These are phyloP conservation scores for Quiscalus mexicanus DNA, from an alignment of 2,113 vertebrate species.

Conservation along the genomic window DNA sequence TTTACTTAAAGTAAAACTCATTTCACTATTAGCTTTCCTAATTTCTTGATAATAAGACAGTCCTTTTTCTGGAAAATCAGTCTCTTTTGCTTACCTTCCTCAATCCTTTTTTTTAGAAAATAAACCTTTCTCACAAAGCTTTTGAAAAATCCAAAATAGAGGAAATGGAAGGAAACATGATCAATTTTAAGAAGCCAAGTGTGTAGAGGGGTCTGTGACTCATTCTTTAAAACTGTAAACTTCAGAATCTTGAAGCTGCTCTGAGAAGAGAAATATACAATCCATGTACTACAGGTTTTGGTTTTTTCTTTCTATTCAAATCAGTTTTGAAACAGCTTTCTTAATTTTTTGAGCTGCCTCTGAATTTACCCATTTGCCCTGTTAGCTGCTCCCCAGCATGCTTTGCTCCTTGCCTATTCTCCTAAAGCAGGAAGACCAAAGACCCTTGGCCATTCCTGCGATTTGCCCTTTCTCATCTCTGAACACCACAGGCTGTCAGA, in stretches of 20 bases:
- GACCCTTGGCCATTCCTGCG: background rate
- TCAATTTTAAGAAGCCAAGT: background rate
- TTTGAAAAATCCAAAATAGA: background rate
- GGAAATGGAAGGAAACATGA: background rate
- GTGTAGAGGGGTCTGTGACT: background rate
- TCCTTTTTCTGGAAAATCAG: background rate
- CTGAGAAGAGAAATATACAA: background rate
- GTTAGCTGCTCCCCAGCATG: background rate
- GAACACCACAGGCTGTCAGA: background rate
- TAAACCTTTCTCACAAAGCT: background rate
- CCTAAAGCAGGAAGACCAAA: background rate
- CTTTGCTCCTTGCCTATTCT: background rate
- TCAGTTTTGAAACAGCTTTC: background rate
- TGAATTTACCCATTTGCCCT: background rate
- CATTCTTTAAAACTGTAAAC: background rate
- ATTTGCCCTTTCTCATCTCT: background rate
- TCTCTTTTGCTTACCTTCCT: background rate
- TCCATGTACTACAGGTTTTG: background rate
- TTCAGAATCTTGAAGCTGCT: background rate
- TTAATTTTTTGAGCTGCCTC: background rate
- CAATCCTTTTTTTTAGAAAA: background rate
- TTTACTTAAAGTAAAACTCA: background rate
- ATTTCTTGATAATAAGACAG: background rate
- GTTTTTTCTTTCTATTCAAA: background rate
- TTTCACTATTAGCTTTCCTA: background rate